Percentiles rank a stretch among this genome's conserved stretches.
Evolutionary conservation across 2,113 vertebrate genomes (phyloP).

Genomic region (Amphiprion percula): DNA sequence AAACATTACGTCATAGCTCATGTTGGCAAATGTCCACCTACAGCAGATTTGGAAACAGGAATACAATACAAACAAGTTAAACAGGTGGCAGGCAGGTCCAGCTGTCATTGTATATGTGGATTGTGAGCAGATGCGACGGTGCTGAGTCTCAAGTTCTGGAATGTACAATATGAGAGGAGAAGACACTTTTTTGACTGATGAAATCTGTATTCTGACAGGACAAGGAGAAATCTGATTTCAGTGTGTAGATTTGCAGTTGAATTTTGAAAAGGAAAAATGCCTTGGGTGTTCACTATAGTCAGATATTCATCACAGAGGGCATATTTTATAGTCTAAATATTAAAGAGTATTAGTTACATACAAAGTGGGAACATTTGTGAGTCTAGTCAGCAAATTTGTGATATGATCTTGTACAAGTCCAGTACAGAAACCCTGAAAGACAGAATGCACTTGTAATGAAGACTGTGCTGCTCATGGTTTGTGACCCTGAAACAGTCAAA

Average conservation of each 20-base stretch:
- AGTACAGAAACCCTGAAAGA: neutral
- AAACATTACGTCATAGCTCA: neutral
- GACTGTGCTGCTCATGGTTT: constrained; percentile 31
- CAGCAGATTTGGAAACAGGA: too few species aligned
- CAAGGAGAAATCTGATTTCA: neutral
- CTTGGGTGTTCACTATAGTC: too few species aligned
- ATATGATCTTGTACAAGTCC: neutral
- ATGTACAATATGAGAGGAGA: neutral
- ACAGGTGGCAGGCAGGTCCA: neutral
- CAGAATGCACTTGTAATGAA: neutral
- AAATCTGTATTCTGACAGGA: neutral
- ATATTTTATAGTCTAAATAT: too few species aligned
- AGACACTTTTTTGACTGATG: neutral
- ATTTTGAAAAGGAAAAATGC: too few species aligned
- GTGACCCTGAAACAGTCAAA: constrained; percentile 1
- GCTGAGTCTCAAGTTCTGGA: constrained; percentile 1
- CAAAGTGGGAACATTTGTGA: neutral
- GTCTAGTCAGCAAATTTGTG: neutral
- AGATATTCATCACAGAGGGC: too few species aligned
- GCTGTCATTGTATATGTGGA: neutral
- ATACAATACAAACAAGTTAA: neutral
- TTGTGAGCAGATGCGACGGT: neutral
- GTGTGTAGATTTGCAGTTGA: too few species aligned
- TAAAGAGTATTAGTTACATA: neutral
- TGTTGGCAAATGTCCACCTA: neutral